Evolutionary conservation across 2,888 invertebrate species (phyloP).

Genomic region (Lepidochitona cinerea): DNA sequence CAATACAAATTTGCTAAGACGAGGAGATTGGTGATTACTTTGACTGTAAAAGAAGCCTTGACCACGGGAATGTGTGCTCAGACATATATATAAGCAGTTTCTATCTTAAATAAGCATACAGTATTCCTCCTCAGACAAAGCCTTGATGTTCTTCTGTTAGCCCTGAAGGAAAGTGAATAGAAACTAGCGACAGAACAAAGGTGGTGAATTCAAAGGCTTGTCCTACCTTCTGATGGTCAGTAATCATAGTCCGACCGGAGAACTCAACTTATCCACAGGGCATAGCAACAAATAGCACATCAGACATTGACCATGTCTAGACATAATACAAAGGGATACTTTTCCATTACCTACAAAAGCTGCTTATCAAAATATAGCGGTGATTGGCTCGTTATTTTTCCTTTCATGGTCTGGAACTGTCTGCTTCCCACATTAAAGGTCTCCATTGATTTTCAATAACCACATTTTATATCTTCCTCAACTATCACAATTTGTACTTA

Average conservation of each 20-base stretch:
- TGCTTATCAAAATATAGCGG: background rate
- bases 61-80: background rate
- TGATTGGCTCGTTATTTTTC: background rate
- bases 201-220: background rate
- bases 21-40: background rate
- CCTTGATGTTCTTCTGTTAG: background rate
- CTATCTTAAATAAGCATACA: background rate
- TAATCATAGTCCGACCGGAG: background rate
- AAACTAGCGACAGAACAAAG: background rate
- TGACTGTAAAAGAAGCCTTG: background rate
- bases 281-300: background rate
- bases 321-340: background rate
- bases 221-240: background rate
- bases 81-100: background rate
- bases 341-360: background rate
- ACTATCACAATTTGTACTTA: too few relatives aligned
- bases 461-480: too few relatives aligned
- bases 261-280: background rate
- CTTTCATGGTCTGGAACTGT: background rate
- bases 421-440: background rate
- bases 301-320: background rate
- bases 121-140: background rate
- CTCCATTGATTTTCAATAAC: background rate
- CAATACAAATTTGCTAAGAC: background rate
- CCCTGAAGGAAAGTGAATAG: background rate